Conservation (phyloP, 2,797 vertebrate genomes). For the Gymnoscopelus microlampas region DNA sequence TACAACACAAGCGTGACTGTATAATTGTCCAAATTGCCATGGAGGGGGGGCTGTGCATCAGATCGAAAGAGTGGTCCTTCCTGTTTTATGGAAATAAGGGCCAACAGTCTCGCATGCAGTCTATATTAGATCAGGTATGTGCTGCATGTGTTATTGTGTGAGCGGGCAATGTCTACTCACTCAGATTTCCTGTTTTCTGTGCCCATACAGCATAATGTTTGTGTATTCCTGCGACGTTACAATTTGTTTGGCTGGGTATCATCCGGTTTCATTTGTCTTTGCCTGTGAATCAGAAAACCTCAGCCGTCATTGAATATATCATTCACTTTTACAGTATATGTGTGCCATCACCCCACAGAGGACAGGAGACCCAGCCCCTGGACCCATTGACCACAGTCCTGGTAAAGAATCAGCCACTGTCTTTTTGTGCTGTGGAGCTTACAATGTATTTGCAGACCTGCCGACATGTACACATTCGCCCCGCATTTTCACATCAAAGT, state of each 20-base stretch:
- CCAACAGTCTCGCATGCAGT: conserved; percentile 99
- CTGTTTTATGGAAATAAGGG: conserved; percentile 97
- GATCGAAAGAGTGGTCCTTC: conserved; percentile 98
- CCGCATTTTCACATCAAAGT: no score
- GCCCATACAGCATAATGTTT: no score
- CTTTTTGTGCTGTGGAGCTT: neutral
- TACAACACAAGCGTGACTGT: conserved; percentile 95
- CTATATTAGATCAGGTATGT: conserved; percentile 96
- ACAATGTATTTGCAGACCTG: no score
- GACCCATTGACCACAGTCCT: conserved; percentile 98
- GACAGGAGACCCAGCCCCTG: conserved; percentile 93
- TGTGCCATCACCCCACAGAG: conserved; percentile 96
- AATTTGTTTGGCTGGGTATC: neutral
- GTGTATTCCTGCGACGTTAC: neutral
- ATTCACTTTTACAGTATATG: conserved; percentile 4
- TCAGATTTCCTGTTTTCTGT: conserved; percentile 1
- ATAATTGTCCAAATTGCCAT: conserved; percentile 99
- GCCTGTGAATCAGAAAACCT: neutral
- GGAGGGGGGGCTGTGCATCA: conserved; percentile 97
- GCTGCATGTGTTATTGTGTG: conserved; percentile 14
- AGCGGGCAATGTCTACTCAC: conserved; percentile 12
- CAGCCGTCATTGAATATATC: neutral
- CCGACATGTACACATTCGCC: no score
- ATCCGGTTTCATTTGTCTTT: neutral
- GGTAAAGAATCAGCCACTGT: conserved; percentile 76